Evolutionary conservation across 2,888 invertebrate genomes (phyloP).

Genomic region (Caenorhabditis panamensis): DNA sequence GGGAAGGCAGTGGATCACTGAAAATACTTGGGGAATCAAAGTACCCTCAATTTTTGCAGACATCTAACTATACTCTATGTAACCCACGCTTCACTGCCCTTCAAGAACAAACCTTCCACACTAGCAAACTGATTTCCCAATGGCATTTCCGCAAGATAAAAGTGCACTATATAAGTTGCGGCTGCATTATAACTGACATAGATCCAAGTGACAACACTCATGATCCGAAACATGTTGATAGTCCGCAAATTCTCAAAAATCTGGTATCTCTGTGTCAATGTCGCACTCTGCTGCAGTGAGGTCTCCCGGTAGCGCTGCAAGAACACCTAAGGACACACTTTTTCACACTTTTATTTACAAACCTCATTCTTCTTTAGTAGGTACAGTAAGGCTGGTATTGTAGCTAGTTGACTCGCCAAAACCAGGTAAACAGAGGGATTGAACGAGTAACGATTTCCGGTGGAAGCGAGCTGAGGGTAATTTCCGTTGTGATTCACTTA

Average conservation of each 20-base stretch:
- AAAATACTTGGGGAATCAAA: too few species aligned
- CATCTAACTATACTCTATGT: too few species aligned
- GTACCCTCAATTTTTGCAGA: too few species aligned
- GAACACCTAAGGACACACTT: neutral
- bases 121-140: conserved; percentile 20
- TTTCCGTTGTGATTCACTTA: too few species aligned
- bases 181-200: conserved; percentile 29
- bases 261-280: conserved; percentile 39
- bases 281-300: conserved; percentile 2
- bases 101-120: conserved; percentile 24
- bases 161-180: neutral
- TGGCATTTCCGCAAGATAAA: neutral
- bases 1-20: conserved; percentile 42
- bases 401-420: conserved; percentile 25
- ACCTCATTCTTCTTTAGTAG: conserved; percentile 41
- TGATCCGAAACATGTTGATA: conserved; percentile 29
- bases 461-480: conserved; percentile 16
- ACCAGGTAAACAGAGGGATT: conserved; percentile 18
- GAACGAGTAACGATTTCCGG: conserved; percentile 14
- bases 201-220: conserved; percentile 35
- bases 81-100: neutral
- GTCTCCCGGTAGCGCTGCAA: conserved; percentile 25
- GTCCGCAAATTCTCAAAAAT: conserved; percentile 44
- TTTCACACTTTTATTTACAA: neutral
- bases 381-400: conserved; percentile 35